These are phyloP conservation scores for Engystomops pustulosus DNA, from an alignment of 2,113 vertebrate genomes.

Conservation along the genomic window DNA sequence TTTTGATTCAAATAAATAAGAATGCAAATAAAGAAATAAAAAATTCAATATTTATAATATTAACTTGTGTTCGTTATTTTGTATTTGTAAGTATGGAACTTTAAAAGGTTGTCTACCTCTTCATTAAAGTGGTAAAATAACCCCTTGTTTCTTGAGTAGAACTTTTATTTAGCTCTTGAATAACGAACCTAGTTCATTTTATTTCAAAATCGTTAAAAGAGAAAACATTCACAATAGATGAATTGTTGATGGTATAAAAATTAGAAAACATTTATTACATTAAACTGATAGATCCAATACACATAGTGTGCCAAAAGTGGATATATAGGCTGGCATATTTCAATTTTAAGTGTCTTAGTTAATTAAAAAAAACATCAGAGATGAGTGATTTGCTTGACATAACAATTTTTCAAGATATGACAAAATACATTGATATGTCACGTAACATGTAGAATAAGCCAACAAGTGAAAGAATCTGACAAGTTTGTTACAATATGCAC, in stretches of 20 bases:
- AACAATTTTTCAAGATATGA: slow-evolving; percentile 2
- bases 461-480: slow-evolving; percentile 2
- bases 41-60: too few species aligned
- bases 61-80: too few species aligned
- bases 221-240: background rate
- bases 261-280: slow-evolving; percentile 3
- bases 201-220: background rate
- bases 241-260: background rate
- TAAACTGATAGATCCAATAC: slow-evolving; percentile 15
- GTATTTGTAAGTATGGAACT: too few species aligned
- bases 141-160: too few species aligned
- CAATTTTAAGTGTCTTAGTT: slow-evolving; percentile 24
- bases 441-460: background rate
- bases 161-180: background rate
- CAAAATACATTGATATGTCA: slow-evolving; percentile 29
- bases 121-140: too few species aligned
- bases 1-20: too few species aligned
- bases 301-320: slow-evolving; percentile 23
- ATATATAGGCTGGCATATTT: slow-evolving; percentile 28
- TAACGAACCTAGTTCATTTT: background rate
- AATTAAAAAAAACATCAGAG: slow-evolving; percentile 27
- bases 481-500: background rate
- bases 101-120: too few species aligned
- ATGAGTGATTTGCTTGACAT: slow-evolving; percentile 32
- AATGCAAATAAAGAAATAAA: too few species aligned